Evolutionary conservation across 2,888 invertebrate species (phyloP), one percentile per base, ranked within the genome.

Genomic region (Loripinus fragilis): DNA sequence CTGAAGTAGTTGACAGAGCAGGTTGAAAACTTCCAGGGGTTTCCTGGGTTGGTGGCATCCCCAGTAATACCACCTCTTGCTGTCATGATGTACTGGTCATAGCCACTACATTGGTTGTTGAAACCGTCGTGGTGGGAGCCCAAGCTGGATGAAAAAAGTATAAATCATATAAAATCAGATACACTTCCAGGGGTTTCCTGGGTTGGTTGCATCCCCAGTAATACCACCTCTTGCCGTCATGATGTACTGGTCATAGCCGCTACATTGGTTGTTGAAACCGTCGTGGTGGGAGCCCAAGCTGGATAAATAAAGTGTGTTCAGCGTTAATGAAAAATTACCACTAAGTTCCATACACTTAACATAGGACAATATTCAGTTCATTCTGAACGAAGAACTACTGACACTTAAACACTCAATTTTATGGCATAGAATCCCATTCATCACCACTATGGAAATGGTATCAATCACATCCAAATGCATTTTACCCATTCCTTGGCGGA

Each of bases 211-310:
- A 7, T 76, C 81, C 7, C 75, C 71, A 30, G 77, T 75, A n/a
- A 80, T 72, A 1, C 77, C 78, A 17, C 81, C 81, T 48, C 77
- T 74, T 1, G 84, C 78, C 28, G 87, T 86, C 87, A 87, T 87
- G 23, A 87, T 82, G 60, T 55, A 87, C 60, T 78, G 80, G 23
- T 79, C 83, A 0, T 48, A 55, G 0, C 74, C 71, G 20, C 78
- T 64, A 66, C 87, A 85, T 0, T 55, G 20, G 71, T 86, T 87
- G 30, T 71, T 55, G 15, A 41, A 73, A 12, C 87, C 87, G 68
- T 86, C 87, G 41, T 85, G 86, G 12, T 78, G 75, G n/a, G 83
- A 81, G 12, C 83, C 83, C 23, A 87, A 64, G 42, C 86, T 87
- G n/a, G n/a, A n/a, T n/a, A n/a, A n/a, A n/a, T n/a, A n/a, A n/a